Evolutionary conservation across 2,797 vertebrate genomes (phyloP).

Genomic region (Sphaeramia orbicularis): DNA sequence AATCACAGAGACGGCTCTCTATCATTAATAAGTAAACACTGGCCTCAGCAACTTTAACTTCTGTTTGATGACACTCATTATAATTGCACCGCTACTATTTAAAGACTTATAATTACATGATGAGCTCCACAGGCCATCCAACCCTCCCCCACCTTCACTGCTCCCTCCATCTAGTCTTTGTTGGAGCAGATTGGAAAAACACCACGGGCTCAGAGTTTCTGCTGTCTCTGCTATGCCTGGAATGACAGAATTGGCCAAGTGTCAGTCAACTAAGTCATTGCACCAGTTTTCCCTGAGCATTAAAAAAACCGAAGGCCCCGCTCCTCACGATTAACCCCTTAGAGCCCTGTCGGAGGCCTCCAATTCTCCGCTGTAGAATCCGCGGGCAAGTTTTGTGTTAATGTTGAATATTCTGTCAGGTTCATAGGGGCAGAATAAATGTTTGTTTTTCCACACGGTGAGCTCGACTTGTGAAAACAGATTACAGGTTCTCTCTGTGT

Average conservation of each 20-base stretch:
- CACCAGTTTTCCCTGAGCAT: constrained; percentile 28
- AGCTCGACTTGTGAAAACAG: constrained; percentile 2
- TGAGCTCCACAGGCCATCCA: constrained; percentile 1
- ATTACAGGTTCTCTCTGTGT: constrained; percentile 15
- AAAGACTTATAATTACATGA: constrained; percentile 28
- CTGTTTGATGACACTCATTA: constrained; percentile 14
- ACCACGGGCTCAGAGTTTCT: constrained; percentile 10
- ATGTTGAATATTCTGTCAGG: not conserved
- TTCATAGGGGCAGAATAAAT: not conserved
- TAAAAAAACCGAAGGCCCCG: constrained; percentile 18
- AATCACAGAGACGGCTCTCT: not conserved
- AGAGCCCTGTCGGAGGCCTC: constrained; percentile 7
- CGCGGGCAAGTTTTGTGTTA: not conserved
- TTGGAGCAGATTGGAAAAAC: constrained; percentile 47
- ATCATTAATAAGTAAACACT: not conserved
- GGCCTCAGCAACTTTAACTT: not conserved
- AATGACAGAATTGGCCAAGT: constrained; percentile 66
- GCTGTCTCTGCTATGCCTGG: constrained; percentile 54
- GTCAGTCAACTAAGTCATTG: constrained; percentile 60
- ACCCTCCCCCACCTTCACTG: not conserved
- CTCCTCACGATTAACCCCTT: constrained; percentile 51
- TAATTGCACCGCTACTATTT: constrained; percentile 3
- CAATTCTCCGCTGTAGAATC: too few relatives aligned
- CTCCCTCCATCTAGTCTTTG: constrained; percentile 18
- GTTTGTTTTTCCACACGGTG: constrained; percentile 18